These are phyloP conservation scores for Apteryx mantelli DNA, from an alignment of 2,113 vertebrate genomes.

Conservation along the genomic window DNA sequence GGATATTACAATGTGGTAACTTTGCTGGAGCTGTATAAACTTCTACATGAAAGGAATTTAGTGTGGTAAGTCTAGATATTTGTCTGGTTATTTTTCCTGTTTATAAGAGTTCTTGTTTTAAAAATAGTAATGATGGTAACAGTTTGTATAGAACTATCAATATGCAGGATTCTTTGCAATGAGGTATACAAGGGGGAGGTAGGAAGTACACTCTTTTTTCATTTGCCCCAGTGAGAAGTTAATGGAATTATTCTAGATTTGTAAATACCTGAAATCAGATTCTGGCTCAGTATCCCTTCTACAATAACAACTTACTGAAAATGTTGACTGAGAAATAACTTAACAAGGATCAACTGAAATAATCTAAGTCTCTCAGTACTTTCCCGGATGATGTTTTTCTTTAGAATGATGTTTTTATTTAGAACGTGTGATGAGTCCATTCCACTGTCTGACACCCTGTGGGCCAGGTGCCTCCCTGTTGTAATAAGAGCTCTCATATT, in stretches of 20 bases:
- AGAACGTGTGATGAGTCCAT: neutral
- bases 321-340: neutral
- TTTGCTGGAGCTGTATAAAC: neutral
- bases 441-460: neutral
- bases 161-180: neutral
- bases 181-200: neutral
- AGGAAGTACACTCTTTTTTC: neutral
- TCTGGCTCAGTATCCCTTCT: neutral
- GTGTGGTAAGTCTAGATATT: neutral
- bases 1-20: neutral
- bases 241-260: neutral
- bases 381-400: neutral
- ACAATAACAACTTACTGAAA: neutral
- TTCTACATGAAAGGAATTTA: neutral
- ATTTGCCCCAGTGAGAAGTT: neutral
- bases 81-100: neutral
- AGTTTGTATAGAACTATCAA: neutral
- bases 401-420: slow-evolving; percentile 2
- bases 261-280: neutral
- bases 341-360: neutral
- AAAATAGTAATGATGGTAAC: neutral
- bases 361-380: neutral
- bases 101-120: neutral
- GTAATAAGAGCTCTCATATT: slow-evolving; percentile 55
- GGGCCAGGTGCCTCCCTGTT: slow-evolving; percentile 20